Evolutionary conservation across 2,113 vertebrate species (phyloP).

Genomic region (Ceyx melanurus): DNA sequence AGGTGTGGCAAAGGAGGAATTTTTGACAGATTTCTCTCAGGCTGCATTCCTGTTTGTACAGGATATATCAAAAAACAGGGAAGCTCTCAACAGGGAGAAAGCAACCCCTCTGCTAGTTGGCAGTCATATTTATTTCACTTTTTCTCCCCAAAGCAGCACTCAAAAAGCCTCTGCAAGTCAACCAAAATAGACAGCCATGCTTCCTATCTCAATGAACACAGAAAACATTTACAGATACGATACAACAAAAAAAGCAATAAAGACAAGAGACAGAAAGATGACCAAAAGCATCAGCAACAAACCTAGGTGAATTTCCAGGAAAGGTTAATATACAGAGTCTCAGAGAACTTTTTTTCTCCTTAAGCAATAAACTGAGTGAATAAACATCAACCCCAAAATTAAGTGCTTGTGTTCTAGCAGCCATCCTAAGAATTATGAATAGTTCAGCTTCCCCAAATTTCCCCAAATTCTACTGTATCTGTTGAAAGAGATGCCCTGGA

Average conservation of each 20-base stretch:
- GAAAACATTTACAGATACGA: conserved; percentile 17
- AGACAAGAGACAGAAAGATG: neutral
- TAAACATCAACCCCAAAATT: neutral
- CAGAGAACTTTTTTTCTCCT: neutral
- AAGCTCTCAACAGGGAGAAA: neutral
- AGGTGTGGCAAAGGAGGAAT: neutral
- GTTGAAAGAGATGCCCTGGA: neutral
- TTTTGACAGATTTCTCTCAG: neutral
- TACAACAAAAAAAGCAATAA: conserved; percentile 16
- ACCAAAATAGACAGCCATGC: neutral
- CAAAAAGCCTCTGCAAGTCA: neutral
- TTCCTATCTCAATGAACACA: neutral
- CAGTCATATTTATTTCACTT: neutral
- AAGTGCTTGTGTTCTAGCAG: neutral
- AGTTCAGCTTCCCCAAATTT: neutral
- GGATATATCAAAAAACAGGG: neutral
- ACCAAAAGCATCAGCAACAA: neutral
- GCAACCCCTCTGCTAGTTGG: neutral
- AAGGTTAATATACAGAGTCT: neutral
- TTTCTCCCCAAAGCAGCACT: neutral
- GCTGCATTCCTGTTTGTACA: neutral
- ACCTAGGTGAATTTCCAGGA: neutral
- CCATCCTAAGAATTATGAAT: neutral
- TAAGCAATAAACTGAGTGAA: neutral
- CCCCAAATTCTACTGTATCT: conserved; percentile 7